Conservation (phyloP, 2,797 vertebrate genomes). For the Paramormyrops hopkinsi region DNA sequence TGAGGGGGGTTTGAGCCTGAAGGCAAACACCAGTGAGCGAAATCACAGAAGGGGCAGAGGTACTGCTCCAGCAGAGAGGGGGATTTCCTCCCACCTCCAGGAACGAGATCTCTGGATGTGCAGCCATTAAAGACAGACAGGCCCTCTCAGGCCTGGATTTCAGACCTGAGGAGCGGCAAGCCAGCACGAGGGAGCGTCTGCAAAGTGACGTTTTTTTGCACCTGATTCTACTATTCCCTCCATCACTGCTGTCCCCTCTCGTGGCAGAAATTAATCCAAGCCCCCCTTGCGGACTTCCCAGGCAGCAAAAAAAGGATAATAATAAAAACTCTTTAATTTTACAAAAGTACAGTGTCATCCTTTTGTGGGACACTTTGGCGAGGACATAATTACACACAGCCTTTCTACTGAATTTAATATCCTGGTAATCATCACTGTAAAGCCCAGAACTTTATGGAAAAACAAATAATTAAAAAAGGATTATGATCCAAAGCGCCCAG, state of each 20-base stretch:
- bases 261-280: neutral
- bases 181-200: neutral
- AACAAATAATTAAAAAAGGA: slow-evolving; percentile 22
- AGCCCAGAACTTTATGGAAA: slow-evolving; percentile 15
- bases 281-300: neutral
- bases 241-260: neutral
- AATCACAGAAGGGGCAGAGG: neutral
- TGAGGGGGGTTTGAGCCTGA: neutral
- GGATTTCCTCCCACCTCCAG: neutral
- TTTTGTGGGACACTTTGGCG: neutral
- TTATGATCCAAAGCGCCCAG: slow-evolving; percentile 18
- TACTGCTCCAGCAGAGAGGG: neutral
- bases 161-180: neutral
- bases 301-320: neutral
- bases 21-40: slow-evolving; percentile 3
- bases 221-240: neutral
- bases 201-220: neutral
- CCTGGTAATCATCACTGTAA: slow-evolving; percentile 17
- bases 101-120: neutral
- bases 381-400: neutral
- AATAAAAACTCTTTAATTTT: slow-evolving; percentile 3
- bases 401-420: slow-evolving; percentile 12
- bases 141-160: neutral
- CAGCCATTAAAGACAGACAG: neutral
- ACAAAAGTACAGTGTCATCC: slow-evolving; percentile 1